Percentiles rank a stretch among this genome's conserved stretches.
These are phyloP conservation scores for Reinhardtius hippoglossoides DNA, from an alignment of 2,113 vertebrate genomes.

Conservation along the genomic window DNA sequence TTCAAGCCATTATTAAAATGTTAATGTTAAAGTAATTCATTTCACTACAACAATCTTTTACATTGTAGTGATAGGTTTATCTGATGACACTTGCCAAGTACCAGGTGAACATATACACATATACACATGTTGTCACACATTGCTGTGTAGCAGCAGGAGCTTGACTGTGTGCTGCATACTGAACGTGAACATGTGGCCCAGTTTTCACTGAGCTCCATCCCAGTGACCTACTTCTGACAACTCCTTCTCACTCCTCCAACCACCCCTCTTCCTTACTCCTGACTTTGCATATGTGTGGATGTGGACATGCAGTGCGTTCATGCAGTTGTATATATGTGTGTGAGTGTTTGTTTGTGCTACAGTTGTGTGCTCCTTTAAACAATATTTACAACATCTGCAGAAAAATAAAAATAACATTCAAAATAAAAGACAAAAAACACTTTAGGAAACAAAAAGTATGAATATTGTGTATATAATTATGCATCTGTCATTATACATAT, in stretches of 20 bases:
- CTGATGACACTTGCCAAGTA: background rate
- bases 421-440: no score
- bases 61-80: background rate
- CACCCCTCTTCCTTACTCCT: slow-evolving; percentile 14
- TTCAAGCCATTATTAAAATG: background rate
- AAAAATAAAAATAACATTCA: no score
- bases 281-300: slow-evolving; percentile 6
- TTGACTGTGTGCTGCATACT: slow-evolving; percentile 12
- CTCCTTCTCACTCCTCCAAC: slow-evolving; percentile 13
- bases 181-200: slow-evolving; percentile 53
- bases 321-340: slow-evolving; percentile 1
- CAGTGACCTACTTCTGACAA: slow-evolving; percentile 65
- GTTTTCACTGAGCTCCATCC: slow-evolving; percentile 40
- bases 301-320: background rate
- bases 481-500: no score
- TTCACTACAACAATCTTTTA: background rate
- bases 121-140: background rate
- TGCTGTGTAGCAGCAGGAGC: slow-evolving; percentile 12
- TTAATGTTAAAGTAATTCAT: background rate
- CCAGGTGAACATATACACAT: background rate
- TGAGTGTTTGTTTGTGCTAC: background rate
- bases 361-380: no score
- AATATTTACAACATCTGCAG: no score
- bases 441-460: no score
- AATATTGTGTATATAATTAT: no score